Conservation (phyloP, 2,113 vertebrate species). For the Scolopax mira region DNA sequence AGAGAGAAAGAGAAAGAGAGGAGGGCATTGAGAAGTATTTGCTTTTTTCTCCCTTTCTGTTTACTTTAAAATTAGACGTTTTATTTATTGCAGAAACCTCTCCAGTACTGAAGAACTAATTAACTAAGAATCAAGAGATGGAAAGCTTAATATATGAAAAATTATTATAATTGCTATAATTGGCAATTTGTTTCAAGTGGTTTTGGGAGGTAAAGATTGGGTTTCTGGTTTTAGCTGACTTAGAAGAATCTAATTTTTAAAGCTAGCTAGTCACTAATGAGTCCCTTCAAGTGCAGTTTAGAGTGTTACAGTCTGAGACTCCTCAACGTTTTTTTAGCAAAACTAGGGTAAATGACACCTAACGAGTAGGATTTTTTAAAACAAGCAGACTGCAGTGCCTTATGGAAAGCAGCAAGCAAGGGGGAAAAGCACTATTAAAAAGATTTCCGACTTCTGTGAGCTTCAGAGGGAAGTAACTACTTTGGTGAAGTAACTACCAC, state of each 20-base stretch:
- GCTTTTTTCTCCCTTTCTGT: neutral
- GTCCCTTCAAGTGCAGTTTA: neutral
- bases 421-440: neutral
- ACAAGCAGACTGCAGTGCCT: neutral
- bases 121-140: neutral
- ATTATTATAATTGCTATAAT: neutral
- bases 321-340: neutral
- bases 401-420: neutral
- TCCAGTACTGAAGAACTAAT: slow-evolving; percentile 26
- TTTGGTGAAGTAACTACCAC: neutral
- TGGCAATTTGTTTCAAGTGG: slow-evolving; percentile 33
- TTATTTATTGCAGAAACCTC: slow-evolving; percentile 7
- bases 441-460: neutral
- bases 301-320: neutral
- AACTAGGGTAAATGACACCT: neutral
- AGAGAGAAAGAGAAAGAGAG: neutral
- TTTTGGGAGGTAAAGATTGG: slow-evolving; percentile 4
- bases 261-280: neutral
- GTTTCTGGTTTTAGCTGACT: slow-evolving; percentile 7
- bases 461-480: neutral
- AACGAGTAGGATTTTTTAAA: neutral
- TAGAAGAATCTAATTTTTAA: slow-evolving; percentile 5
- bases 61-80: slow-evolving; percentile 23
- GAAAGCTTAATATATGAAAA: slow-evolving; percentile 42
- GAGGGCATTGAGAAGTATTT: neutral